phyloP scores from a whole-genome alignment of 2,797 vertebrate genomes.

The Urocyon cinereoargenteus region DNA sequence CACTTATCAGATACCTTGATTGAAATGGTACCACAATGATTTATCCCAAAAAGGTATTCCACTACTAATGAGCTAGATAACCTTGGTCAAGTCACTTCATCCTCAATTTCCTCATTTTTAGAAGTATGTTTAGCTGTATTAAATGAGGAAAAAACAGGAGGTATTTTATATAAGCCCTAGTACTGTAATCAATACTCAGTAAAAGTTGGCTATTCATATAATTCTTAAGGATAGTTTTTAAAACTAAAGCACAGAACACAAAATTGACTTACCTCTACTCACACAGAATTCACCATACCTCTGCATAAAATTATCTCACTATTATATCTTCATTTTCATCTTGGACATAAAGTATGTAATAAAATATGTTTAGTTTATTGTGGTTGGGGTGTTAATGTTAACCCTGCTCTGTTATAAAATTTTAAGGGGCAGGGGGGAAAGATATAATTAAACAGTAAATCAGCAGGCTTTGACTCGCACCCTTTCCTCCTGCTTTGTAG shows the following conservation, averaged over 20 bases:
- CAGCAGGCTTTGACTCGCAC: constrained; percentile 14
- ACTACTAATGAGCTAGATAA: background rate
- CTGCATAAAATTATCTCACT: constrained; percentile 51
- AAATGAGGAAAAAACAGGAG: background rate
- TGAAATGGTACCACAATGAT: background rate
- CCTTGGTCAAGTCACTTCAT: background rate
- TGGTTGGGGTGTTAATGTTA: constrained; percentile 63
- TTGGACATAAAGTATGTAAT: constrained; percentile 48
- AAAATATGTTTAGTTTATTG: constrained; percentile 47
- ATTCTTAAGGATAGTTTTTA: background rate
- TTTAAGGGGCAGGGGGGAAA: constrained; percentile 11
- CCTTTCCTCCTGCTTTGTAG: constrained; percentile 52
- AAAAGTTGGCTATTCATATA: background rate
- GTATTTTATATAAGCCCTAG: background rate
- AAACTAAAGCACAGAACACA: background rate
- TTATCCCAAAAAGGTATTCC: background rate
- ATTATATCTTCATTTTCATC: constrained; percentile 65
- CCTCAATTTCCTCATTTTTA: background rate
- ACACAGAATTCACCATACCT: background rate
- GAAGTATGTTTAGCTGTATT: background rate
- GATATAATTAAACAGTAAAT: constrained; percentile 61
- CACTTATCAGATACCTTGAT: background rate
- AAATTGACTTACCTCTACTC: background rate
- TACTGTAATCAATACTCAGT: background rate
- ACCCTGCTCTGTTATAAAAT: constrained; percentile 46